Evolutionary conservation across 2,113 vertebrate species (phyloP).

Genomic region (Siniperca knerii): DNA sequence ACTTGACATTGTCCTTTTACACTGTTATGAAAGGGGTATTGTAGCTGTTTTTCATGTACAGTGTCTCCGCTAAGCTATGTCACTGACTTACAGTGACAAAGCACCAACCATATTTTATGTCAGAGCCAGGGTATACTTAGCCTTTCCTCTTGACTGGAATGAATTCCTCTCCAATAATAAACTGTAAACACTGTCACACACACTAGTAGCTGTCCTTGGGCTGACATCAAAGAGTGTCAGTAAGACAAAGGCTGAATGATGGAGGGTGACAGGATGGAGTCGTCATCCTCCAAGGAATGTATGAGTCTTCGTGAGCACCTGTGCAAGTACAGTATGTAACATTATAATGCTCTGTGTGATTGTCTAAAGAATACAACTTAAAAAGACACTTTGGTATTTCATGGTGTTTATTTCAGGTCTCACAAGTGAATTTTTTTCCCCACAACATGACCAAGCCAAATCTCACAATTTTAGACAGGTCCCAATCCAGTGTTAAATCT

Average conservation of each 20-base stretch:
- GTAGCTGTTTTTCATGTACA: neutral
- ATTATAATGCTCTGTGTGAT: no score
- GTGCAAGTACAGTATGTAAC: neutral
- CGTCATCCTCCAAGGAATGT: constrained; percentile 22
- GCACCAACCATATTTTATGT: constrained; percentile 30
- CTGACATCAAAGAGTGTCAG: neutral
- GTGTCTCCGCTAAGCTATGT: constrained; percentile 6
- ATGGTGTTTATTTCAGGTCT: no score
- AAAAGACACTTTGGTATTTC: no score
- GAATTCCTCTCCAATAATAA: constrained; percentile 56
- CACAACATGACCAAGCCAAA: no score
- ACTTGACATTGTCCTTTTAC: constrained; percentile 24
- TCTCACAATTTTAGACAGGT: no score
- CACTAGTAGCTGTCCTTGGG: constrained; percentile 33
- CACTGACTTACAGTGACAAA: constrained; percentile 22
- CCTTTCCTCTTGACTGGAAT: constrained; percentile 46
- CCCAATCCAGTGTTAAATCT: neutral
- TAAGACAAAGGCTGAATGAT: constrained; percentile 3
- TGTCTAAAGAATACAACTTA: no score
- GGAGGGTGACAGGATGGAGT: constrained; percentile 24
- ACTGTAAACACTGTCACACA: constrained; percentile 30
- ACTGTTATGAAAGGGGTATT: neutral
- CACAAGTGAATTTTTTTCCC: no score
- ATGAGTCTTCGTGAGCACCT: constrained; percentile 10
- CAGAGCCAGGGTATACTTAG: constrained; percentile 59